Base-by-base conservation (phyloP, 2,113 vertebrate genomes). In the Puffinus mauretanicus region DNA sequence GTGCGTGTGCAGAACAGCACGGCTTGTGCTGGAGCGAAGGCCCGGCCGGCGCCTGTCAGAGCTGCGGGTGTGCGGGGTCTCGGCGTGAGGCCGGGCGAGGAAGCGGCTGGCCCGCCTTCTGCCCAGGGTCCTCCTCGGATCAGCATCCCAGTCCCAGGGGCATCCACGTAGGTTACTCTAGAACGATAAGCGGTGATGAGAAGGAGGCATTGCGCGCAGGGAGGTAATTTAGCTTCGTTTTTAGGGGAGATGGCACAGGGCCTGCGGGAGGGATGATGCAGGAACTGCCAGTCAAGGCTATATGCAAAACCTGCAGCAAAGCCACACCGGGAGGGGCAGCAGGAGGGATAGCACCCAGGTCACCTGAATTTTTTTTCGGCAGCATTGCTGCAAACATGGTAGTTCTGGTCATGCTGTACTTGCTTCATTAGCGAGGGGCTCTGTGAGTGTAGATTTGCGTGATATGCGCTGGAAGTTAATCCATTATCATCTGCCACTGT, bases 141-240 rank as follows among this genome's bases (percentile, higher is more conserved):
- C 52, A 2, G 64, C 5, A 3, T 7, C 52, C 36, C 78, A 3
- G 18, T 5, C 54, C 20, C 2, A 2, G 27, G 36, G 10, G 18
- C 8, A 2, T 9, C 12, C 2, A 4, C 16, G 1, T 1, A 4
- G 42, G 14, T 29, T 3, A 5, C 21, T 6, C 11, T 10, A 2
- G 32, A 24, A 5, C 6, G 22, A 14, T 4, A 3, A 38, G 22
- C 29, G 0, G 52, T 1, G 25, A 6, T 4, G 77, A 4, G 29
- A 16, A 51, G 54, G 25, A 20, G 57, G 11, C 4, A 7, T 6
- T 9, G 4, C 3, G 61, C 42, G 0, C 26, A 8, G 30, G n/a
- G 15, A n/a, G 34, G 18, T 24, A 6, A 2, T 10, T n/a, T 0
- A 3, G 13, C 5, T 44, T 3, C 5, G 20, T 6, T 29, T 19